phyloP scores from a whole-genome alignment of 2,113 vertebrate genomes.

The Prunella himalayana region DNA sequence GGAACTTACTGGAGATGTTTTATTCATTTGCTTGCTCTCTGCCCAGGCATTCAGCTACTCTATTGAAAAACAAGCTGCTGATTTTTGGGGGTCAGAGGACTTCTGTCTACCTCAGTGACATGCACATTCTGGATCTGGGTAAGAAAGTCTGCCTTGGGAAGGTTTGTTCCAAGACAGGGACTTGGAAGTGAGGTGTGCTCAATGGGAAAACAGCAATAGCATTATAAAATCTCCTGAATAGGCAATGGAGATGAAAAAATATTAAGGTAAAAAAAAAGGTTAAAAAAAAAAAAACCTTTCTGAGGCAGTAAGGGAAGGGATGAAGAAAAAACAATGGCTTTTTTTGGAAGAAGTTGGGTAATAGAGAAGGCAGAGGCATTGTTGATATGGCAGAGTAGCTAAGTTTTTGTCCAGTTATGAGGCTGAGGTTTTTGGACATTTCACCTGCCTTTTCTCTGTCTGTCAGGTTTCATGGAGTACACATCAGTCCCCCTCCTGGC shows the following conservation, averaged over 20 bases:
- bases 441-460: background rate
- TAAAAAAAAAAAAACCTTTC: background rate
- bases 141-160: slow-evolving; percentile 15
- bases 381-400: background rate
- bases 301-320: background rate
- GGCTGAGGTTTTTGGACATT: background rate
- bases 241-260: background rate
- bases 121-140: slow-evolving; percentile 86
- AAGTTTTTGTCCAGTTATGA: background rate
- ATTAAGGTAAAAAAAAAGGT: too few species aligned
- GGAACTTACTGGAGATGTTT: background rate
- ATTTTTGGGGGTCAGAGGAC: slow-evolving; percentile 84
- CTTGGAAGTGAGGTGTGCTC: background rate
- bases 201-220: background rate
- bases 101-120: slow-evolving; percentile 81
- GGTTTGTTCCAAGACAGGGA: background rate
- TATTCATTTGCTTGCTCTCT: background rate
- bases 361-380: background rate
- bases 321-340: background rate
- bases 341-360: background rate
- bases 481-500: slow-evolving; percentile 64
- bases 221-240: background rate
- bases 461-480: slow-evolving; percentile 88
- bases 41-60: slow-evolving; percentile 77
- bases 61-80: slow-evolving; percentile 80